Evolutionary conservation across 2,888 invertebrate genomes (phyloP).

Genomic region (Ellobium chinense): DNA sequence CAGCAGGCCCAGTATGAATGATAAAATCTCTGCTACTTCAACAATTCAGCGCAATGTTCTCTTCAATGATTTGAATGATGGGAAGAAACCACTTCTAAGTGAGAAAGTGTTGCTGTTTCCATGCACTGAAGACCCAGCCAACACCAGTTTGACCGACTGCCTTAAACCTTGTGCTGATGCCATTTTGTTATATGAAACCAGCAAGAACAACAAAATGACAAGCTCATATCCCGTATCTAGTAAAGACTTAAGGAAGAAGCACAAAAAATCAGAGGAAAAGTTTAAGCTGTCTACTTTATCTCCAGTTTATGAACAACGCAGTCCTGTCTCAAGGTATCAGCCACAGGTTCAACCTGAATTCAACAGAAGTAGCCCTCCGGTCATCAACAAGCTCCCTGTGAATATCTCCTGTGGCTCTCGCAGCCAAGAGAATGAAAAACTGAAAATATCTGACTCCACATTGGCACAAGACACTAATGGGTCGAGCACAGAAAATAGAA

Average conservation of each 20-base stretch:
- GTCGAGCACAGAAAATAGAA: no score
- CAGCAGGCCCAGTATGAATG: background rate
- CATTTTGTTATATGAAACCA: background rate
- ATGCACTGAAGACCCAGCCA: background rate
- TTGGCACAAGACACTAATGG: no score
- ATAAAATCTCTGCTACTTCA: background rate
- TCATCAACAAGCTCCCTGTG: no score
- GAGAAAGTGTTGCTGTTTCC: background rate
- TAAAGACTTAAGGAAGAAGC: background rate
- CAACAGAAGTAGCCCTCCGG: no score
- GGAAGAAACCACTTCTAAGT: background rate
- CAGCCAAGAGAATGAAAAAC: no score
- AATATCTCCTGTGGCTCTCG: no score
- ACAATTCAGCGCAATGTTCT: no score
- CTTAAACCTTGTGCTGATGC: slow-evolving; percentile 4
- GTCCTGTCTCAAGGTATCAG: no score
- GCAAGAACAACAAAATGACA: background rate
- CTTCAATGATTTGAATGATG: background rate
- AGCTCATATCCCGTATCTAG: background rate
- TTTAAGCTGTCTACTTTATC: background rate
- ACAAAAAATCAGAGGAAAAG: background rate
- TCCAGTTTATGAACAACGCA: background rate
- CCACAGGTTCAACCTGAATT: no score
- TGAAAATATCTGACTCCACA: no score
- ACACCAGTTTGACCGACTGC: background rate